Evolutionary conservation across 2,888 invertebrate species (phyloP).

Genomic region (Ormyrus rosae): DNA sequence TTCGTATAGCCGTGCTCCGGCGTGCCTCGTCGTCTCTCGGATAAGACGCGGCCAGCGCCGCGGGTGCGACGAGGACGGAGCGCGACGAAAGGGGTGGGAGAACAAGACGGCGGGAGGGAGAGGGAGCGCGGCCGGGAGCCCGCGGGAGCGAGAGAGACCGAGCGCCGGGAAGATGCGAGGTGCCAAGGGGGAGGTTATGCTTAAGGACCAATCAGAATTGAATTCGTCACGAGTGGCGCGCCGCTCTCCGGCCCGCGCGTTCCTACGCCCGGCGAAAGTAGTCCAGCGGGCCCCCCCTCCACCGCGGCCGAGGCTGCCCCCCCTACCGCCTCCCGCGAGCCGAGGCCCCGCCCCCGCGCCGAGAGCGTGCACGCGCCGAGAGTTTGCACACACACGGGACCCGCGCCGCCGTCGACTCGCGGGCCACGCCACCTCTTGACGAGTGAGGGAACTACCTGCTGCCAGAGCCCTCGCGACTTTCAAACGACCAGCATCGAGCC

Average conservation of each 20-base stretch:
- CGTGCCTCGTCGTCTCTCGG: slow-evolving; percentile 48
- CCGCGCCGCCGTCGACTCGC: not conserved
- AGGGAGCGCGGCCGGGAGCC: slow-evolving; percentile 53
- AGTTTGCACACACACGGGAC: too few species aligned
- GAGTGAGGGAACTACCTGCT: slow-evolving; percentile 72
- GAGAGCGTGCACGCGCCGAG: too few species aligned
- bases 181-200: slow-evolving; percentile 74
- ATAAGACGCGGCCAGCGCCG: slow-evolving; percentile 60
- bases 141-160: slow-evolving; percentile 44
- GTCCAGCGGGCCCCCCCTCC: slow-evolving; percentile 58
- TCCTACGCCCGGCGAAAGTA: slow-evolving; percentile 72
- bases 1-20: slow-evolving; percentile 62
- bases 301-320: slow-evolving; percentile 69
- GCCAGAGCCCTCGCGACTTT: slow-evolving; percentile 78
- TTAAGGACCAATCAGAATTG: slow-evolving; percentile 80
- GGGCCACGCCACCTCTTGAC: slow-evolving; percentile 76
- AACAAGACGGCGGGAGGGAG: slow-evolving; percentile 53
- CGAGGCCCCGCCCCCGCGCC: slow-evolving; percentile 41
- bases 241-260: slow-evolving; percentile 63
- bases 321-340: slow-evolving; percentile 64
- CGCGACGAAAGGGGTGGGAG: slow-evolving; percentile 49
- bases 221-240: slow-evolving; percentile 78
- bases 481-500: slow-evolving; percentile 78
- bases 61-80: slow-evolving; percentile 54
- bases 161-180: slow-evolving; percentile 63